phyloP scores from a whole-genome alignment of 2,797 vertebrate genomes.

The Avahi laniger region DNA sequence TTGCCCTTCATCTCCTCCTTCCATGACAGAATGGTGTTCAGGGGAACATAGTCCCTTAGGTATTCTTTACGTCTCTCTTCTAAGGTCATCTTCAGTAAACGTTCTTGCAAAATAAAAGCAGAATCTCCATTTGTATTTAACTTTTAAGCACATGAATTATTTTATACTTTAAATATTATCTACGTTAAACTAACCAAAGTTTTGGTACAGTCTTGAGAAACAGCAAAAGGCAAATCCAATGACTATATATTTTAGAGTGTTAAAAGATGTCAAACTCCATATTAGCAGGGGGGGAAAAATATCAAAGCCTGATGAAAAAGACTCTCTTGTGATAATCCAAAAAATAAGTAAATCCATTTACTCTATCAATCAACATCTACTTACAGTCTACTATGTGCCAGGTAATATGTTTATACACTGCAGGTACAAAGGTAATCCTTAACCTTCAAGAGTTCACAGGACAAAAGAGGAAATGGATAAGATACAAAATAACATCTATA shows the following conservation, averaged over 20 bases:
- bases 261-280: background rate
- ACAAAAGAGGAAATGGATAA: background rate
- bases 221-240: conserved; percentile 50
- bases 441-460: background rate
- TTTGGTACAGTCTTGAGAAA: conserved; percentile 15
- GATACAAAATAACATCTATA: conserved; percentile 26
- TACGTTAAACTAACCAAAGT: conserved; percentile 41
- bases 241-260: background rate
- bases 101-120: conserved; percentile 86
- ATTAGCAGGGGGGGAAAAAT: background rate
- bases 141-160: conserved; percentile 55
- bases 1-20: conserved; percentile 89
- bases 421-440: background rate
- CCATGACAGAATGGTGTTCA: conserved; percentile 92
- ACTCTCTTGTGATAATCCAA: background rate
- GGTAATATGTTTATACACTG: background rate
- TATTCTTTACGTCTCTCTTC: conserved; percentile 96
- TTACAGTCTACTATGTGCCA: background rate
- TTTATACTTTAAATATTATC: conserved; percentile 59
- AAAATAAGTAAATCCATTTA: conserved; percentile 32
- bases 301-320: background rate
- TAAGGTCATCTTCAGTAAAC: conserved; percentile 91
- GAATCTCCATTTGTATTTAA: conserved; percentile 76
- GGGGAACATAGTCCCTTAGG: conserved; percentile 87
- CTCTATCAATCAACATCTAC: background rate